phyloP scores from a whole-genome alignment of 2,113 vertebrate genomes.

The Aphelocoma coerulescens region DNA sequence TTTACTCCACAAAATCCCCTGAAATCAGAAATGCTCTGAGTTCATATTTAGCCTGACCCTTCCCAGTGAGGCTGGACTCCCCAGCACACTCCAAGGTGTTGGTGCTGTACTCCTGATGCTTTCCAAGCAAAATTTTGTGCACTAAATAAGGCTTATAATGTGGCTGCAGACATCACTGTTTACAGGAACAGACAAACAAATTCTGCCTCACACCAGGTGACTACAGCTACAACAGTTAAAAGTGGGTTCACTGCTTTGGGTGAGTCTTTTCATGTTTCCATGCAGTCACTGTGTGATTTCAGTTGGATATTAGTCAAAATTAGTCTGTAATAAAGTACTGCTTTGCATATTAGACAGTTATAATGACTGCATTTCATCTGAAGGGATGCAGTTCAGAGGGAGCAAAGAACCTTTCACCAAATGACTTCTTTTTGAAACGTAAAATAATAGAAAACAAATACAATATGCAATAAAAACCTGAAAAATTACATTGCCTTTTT shows the following conservation, averaged over 20 bases:
- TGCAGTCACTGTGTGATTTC: not conserved
- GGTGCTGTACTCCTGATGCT: rapidly evolving
- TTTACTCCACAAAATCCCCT: not conserved
- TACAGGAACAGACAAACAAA: not conserved
- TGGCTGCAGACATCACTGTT: not conserved
- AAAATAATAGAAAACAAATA: not conserved
- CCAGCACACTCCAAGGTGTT: rapidly evolving
- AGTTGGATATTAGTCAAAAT: not conserved
- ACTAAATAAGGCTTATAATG: not conserved
- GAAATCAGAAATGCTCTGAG: not conserved
- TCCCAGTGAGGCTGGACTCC: not conserved
- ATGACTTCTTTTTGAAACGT: not conserved
- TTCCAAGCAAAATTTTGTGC: not conserved
- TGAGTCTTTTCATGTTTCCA: not conserved
- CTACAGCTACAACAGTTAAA: not conserved
- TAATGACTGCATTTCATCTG: not conserved
- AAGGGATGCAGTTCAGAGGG: not conserved
- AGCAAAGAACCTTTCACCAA: not conserved
- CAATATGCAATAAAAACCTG: rapidly evolving
- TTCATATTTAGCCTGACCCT: not conserved
- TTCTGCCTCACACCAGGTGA: not conserved
- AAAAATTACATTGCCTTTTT: not conserved
- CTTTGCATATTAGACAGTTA: not conserved
- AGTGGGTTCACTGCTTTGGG: not conserved
- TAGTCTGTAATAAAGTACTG: not conserved